Evolutionary conservation across 2,888 invertebrate genomes (phyloP), one percentile per base, ranked within the genome.

Genomic region (Acrobeloides nanus): DNA sequence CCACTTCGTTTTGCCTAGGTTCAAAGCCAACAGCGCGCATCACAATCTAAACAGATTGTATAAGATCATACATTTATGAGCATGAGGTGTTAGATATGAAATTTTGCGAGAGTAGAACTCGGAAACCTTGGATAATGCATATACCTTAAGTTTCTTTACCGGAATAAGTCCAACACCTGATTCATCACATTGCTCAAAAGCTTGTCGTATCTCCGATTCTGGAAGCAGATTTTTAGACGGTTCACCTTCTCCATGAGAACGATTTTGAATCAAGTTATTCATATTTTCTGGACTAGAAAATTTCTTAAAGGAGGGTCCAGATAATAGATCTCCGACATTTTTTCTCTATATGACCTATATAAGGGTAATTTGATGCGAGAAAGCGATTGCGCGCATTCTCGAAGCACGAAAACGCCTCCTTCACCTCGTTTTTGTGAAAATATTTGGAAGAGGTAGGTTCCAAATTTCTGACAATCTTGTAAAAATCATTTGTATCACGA

Each of bases 1-100:
- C 58, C 20, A 57, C 42, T 31, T 54, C 59, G 21, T 42, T 26
- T 41, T 58, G 57, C 8, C 62, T 42, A 5, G 62, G 62, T 34
- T 63, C 62, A 32, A 62, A 63, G 23, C 54, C 62, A 17, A 63
- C 31, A 12, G 46, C 45, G n/a, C 55, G 48, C 45, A 57, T 45
- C 5, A 62, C 57, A 26, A 47, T 51, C 48, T 48, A 12, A 38
- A 48, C 10, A n/a, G n/a, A 21, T 15, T 3, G 15, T 7, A 48
- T 21, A 37, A 18, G 21, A 39, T 3, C 23, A 39, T 10, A 39
- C 39, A 3, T 18, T 24, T 38, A 4, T 20, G 8, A 21, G 2
- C 31, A 12, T 29, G 15, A 12, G 15, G 31, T 29, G 15, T 12
- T 29, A 29, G 12, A 12, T 29, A 12, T 29, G 15, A 12, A 12